phyloP scores from a whole-genome alignment of 2,888 invertebrate genomes.

The Melolontha melolontha region DNA sequence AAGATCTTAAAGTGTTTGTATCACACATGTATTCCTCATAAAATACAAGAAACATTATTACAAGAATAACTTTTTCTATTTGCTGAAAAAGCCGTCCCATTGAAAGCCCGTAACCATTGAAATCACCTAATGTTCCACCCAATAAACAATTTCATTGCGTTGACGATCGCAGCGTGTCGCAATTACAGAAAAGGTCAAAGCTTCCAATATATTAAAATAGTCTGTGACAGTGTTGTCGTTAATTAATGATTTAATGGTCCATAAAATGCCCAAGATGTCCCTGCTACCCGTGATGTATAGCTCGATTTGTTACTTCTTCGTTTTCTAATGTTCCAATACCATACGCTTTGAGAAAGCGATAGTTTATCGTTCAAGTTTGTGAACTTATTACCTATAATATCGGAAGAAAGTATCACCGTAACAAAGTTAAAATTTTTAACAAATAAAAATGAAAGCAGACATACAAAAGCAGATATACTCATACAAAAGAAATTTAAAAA shows the following conservation, averaged over 20 bases:
- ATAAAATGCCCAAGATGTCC: conserved; percentile 42
- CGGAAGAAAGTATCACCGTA: conserved; percentile 1
- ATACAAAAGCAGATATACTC: too few relatives aligned
- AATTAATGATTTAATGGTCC: conserved; percentile 42
- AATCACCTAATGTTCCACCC: conserved; percentile 38
- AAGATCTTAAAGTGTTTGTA: conserved; percentile 34
- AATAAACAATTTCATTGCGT: conserved; percentile 42
- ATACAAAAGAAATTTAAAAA: too few relatives aligned
- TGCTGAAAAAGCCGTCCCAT: conserved; percentile 22
- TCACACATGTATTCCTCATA: conserved; percentile 34
- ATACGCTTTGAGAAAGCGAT: conserved; percentile 22
- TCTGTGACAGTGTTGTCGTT: conserved; percentile 41
- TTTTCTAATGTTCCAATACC: conserved; percentile 17
- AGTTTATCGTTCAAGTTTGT: conserved; percentile 28
- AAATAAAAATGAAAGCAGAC: too few relatives aligned
- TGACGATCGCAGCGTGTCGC: conserved; percentile 35
- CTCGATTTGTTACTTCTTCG: conserved; percentile 33
- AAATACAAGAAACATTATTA: conserved; percentile 28
- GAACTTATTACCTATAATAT: conserved; percentile 30
- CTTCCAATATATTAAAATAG: conserved; percentile 40
- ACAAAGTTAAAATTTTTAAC: background rate
- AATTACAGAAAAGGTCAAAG: conserved; percentile 38
- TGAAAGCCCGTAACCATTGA: conserved; percentile 26
- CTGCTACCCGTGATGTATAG: conserved; percentile 35
- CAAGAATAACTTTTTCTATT: conserved; percentile 17